phyloP scores from a whole-genome alignment of 2,113 vertebrate genomes.

The Caranx melampygus region DNA sequence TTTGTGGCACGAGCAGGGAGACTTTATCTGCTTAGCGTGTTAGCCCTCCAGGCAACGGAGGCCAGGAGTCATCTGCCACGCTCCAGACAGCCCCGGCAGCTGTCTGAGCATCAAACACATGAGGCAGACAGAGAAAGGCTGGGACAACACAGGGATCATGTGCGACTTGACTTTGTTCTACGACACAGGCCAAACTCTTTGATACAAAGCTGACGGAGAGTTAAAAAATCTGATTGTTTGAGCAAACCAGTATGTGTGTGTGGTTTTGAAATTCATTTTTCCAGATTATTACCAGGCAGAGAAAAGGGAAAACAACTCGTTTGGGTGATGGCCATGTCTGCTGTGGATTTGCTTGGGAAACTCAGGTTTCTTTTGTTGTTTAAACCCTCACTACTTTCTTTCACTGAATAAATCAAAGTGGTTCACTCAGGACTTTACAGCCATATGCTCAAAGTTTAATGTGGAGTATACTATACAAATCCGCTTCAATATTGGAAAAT shows the following conservation, averaged over 20 bases:
- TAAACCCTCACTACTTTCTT: slow-evolving; percentile 36
- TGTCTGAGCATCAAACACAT: slow-evolving; percentile 25
- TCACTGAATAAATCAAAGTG: slow-evolving; percentile 33
- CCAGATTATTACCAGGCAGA: slow-evolving; percentile 40
- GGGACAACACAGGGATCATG: neutral
- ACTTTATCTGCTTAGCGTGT: slow-evolving; percentile 30
- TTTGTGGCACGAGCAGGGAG: slow-evolving; percentile 48
- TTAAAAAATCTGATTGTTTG: slow-evolving; percentile 52
- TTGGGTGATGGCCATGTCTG: slow-evolving; percentile 50
- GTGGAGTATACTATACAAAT: slow-evolving; percentile 17
- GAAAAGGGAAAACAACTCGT: slow-evolving; percentile 41
- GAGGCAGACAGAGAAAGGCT: slow-evolving; percentile 32
- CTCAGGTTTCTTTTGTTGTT: slow-evolving; percentile 47
- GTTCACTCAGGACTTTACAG: slow-evolving; percentile 11
- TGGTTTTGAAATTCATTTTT: slow-evolving; percentile 64
- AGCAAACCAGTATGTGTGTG: slow-evolving; percentile 66
- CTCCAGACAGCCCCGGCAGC: slow-evolving; percentile 15
- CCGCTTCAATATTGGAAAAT: slow-evolving; percentile 22
- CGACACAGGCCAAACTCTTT: slow-evolving; percentile 24
- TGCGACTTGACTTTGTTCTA: slow-evolving; percentile 7
- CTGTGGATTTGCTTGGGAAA: slow-evolving; percentile 44
- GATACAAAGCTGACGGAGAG: slow-evolving; percentile 32
- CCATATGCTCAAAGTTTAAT: slow-evolving; percentile 48
- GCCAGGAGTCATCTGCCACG: slow-evolving; percentile 34
- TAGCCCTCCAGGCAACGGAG: slow-evolving; percentile 6